Conservation (phyloP, 2,797 vertebrate species). For the Molossus alvarezi region DNA sequence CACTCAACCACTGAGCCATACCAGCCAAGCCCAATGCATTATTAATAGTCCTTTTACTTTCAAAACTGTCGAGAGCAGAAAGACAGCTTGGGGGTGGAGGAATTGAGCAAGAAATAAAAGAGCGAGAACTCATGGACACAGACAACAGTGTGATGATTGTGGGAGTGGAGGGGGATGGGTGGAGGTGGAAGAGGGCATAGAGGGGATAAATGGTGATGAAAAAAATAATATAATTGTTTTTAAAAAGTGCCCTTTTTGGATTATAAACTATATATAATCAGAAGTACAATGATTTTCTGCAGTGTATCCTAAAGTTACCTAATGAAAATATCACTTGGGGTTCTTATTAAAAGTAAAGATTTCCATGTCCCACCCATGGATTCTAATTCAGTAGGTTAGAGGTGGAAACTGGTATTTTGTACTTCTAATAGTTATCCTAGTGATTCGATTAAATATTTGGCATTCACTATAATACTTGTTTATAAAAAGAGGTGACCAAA, state of each 20-base stretch:
- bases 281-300: not conserved
- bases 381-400: slow-evolving; percentile 32
- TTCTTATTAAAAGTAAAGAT: slow-evolving; percentile 58
- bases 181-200: too few species aligned
- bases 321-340: slow-evolving; percentile 35
- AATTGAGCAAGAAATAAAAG: too few species aligned
- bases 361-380: not conserved
- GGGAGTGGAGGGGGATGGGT: too few species aligned
- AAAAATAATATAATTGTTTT: not conserved
- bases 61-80: not conserved
- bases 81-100: too few species aligned
- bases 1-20: too few species aligned
- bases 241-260: not conserved
- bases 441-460: not conserved
- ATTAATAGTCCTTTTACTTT: slow-evolving; percentile 38
- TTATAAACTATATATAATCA: not conserved
- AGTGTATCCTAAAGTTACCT: slow-evolving; percentile 33
- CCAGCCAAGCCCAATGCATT: not conserved
- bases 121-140: too few species aligned
- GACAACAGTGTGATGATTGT: too few species aligned
- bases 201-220: too few species aligned
- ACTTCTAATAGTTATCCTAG: slow-evolving; percentile 58
- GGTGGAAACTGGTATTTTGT: slow-evolving; percentile 22
- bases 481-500: not conserved
- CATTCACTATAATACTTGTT: slow-evolving; percentile 30